Evolutionary conservation across 2,113 vertebrate species (phyloP).

Genomic region (Oncorhynchus clarkii): DNA sequence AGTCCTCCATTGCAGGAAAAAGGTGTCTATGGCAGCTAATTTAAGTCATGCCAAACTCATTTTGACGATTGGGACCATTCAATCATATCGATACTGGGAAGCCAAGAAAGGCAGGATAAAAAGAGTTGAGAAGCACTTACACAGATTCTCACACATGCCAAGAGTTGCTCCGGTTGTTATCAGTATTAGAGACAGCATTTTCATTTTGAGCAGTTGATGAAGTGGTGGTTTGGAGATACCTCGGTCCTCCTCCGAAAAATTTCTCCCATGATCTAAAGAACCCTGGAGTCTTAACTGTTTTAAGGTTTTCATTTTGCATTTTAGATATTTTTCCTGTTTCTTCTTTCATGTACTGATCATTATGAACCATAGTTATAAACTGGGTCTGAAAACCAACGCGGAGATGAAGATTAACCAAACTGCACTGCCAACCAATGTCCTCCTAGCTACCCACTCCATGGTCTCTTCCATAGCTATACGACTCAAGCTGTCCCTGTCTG

Average conservation of each 20-base stretch:
- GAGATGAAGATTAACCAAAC: conserved; percentile 27
- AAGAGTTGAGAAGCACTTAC: neutral
- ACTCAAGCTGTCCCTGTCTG: conserved; percentile 25
- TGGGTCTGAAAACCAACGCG: conserved; percentile 24
- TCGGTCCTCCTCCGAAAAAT: neutral
- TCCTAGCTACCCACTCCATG: conserved; percentile 5
- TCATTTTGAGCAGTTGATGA: conserved; percentile 4
- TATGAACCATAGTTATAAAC: neutral
- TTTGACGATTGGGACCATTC: conserved; percentile 2
- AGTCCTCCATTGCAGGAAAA: conserved; percentile 2
- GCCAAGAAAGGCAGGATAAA: conserved; percentile 7
- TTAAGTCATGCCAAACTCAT: conserved; percentile 48
- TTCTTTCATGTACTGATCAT: neutral
- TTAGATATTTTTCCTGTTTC: conserved; percentile 6
- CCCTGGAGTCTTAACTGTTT: conserved; percentile 41
- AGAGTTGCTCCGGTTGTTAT: conserved; percentile 13
- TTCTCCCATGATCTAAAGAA: conserved; percentile 26
- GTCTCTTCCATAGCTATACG: conserved; percentile 26
- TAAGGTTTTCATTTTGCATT: conserved; percentile 15
- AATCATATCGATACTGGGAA: conserved; percentile 8
- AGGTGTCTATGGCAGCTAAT: conserved; percentile 48
- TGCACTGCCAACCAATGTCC: conserved; percentile 20
- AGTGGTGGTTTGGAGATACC: neutral
- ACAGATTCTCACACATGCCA: neutral
- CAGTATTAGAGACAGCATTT: conserved; percentile 40